These are phyloP conservation scores for Machimus atricapillus DNA, from an alignment of 2,888 invertebrate genomes.

Conservation along the genomic window DNA sequence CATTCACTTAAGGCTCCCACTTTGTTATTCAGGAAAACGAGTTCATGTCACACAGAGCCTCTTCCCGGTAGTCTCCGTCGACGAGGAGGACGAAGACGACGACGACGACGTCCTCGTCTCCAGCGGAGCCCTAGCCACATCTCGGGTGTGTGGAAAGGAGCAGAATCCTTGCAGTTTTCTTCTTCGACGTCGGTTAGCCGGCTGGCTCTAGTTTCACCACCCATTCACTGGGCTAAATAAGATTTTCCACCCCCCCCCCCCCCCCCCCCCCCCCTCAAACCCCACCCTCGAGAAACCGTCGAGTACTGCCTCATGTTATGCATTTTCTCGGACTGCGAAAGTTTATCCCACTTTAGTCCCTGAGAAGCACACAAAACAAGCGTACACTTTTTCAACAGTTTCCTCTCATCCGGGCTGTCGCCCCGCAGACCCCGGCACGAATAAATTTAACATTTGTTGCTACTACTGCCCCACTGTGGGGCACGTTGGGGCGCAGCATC, in stretches of 20 bases:
- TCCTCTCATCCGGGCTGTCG: not conserved
- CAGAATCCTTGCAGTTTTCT: conserved; percentile 26
- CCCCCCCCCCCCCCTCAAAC: not conserved
- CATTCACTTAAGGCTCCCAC: conserved; percentile 45
- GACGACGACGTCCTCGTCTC: not conserved
- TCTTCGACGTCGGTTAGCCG: not conserved
- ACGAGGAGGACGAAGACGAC: not conserved
- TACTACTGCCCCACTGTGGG: conserved; percentile 15
- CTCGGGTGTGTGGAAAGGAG: not conserved
- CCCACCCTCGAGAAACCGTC: no score
- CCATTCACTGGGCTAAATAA: not conserved
- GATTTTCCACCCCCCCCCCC: not conserved
- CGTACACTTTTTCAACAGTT: not conserved
- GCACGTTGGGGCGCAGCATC: not conserved
- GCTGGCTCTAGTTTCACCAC: not conserved
- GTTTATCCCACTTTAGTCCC: conserved; percentile 5
- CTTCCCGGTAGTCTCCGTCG: conserved; percentile 22
- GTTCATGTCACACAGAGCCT: conserved; percentile 41
- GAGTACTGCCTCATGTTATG: not conserved
- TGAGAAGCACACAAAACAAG: not conserved
- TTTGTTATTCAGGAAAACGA: conserved; percentile 46
- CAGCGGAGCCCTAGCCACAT: not conserved
- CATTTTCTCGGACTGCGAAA: not conserved
- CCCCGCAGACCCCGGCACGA: not conserved
- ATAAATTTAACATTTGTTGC: conserved; percentile 15